These are phyloP conservation scores for Junco hyemalis DNA, from an alignment of 2,113 vertebrate genomes.

Conservation along the genomic window DNA sequence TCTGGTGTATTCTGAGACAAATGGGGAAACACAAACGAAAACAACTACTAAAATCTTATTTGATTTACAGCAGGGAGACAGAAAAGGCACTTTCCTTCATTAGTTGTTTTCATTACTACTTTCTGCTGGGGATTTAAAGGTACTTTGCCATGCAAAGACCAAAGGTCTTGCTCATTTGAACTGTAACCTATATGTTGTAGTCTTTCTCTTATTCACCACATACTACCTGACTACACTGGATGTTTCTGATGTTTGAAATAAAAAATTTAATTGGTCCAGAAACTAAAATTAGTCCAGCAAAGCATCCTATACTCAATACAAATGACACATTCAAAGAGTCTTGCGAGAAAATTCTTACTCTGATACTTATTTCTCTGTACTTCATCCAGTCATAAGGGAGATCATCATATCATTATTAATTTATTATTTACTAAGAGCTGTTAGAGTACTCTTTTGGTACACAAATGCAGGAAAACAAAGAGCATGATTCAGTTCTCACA, in stretches of 20 bases:
- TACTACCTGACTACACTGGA: background rate
- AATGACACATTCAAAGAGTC: background rate
- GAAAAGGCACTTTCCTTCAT: background rate
- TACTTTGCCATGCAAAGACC: background rate
- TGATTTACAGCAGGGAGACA: background rate
- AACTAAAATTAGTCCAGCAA: background rate
- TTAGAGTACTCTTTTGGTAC: conserved; percentile 48
- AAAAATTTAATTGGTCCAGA: background rate
- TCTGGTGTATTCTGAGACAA: conserved; percentile 51
- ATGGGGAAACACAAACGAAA: conserved; percentile 13
- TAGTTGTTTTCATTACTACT: background rate
- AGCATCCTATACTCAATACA: background rate
- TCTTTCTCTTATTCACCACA: background rate
- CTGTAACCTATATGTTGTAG: background rate
- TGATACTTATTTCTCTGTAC: conserved; percentile 20
- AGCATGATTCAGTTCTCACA: conserved; percentile 32
- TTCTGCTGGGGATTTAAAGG: background rate
- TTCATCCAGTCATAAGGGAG: conserved; percentile 46
- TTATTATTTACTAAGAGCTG: conserved; percentile 66
- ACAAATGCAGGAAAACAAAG: conserved; percentile 45
- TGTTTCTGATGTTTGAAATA: background rate
- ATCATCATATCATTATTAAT: conserved; percentile 64
- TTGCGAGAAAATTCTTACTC: background rate
- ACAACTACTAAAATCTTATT: background rate
- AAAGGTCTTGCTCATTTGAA: background rate